Conservation (phyloP, 2,797 vertebrate species). For the Hylomyscus alleni region DNA sequence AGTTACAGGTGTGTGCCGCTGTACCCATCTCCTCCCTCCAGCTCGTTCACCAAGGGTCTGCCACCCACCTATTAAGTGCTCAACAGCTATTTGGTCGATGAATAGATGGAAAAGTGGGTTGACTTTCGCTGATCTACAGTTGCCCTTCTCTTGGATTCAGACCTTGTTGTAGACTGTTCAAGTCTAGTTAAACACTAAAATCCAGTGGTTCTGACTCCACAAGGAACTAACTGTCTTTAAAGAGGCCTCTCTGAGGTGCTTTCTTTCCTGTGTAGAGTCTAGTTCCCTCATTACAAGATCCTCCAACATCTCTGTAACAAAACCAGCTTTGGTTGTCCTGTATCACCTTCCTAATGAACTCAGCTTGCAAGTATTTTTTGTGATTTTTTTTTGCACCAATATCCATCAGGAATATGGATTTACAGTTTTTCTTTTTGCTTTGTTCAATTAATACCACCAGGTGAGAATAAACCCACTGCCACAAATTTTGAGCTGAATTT, state of each 20-base stretch:
- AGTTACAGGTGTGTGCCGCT: neutral
- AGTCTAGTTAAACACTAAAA: neutral
- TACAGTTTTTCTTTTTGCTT: neutral
- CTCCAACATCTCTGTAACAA: neutral
- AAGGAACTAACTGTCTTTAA: neutral
- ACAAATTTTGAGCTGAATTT: neutral
- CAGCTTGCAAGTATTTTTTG: neutral
- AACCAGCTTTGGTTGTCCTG: neutral
- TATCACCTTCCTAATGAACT: neutral
- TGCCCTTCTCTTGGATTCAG: neutral
- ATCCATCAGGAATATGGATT: neutral
- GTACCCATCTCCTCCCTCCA: neutral
- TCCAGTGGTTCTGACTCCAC: neutral
- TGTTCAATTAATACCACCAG: neutral
- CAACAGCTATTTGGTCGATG: neutral
- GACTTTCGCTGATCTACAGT: neutral
- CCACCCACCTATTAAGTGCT: neutral
- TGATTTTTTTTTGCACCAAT: neutral
- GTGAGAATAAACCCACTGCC: neutral
- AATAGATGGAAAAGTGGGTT: neutral
- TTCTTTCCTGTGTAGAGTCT: neutral
- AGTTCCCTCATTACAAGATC: neutral
- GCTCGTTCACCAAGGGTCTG: neutral
- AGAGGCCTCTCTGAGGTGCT: neutral
- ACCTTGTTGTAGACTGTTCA: neutral